Evolutionary conservation across 2,113 vertebrate species (phyloP), one percentile per base, ranked within the genome.

Genomic region (Amphilophus citrinellus): DNA sequence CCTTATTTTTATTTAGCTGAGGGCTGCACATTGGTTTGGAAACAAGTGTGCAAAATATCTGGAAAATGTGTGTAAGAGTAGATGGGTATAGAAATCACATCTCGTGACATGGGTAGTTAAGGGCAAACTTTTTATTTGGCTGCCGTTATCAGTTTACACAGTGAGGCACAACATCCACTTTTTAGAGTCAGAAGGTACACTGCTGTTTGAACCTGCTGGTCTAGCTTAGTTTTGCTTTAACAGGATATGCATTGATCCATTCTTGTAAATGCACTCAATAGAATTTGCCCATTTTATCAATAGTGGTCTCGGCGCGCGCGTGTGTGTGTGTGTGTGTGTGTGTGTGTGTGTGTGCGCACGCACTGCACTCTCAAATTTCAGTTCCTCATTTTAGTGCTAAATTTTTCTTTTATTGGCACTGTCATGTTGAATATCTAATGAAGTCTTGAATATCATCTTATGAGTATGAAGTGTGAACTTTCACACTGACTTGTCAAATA

Each of bases 171-270:
- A 50, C 44, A 68, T 68, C 65, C 22, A 22, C 42, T 68, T 47
- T 42, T 30, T 68, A 30, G 42, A 68, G 22, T 30, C 27, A 15
- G 5, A 68, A 68, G 65, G 42, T 68, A 47, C 42, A 0, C 14
- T 17, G 8, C 42, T 1, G 4, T 32, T 32, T 71, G 1, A 71
- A 71, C 66, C 2, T 3, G 20, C 3, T 17, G 22, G 68, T 15
- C 10, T 3, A 32, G 42, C 24, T 84, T 63, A 24, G 61, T 65
- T 71, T 85, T 76, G 56, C 35, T 2, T 76, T 42, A 35, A 44
- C 66, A 66, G 86, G 86, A 93, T 82, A 73, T 85, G 24, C 82
- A 68, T 88, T 89, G 87, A 87, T 85, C 89, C 2, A 2, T 83
- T 83, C 18, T 60, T 71, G 75, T 79, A 81, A 90, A 88, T 73